A percentile compares a stretch with the other conserved stretches of the same genome.
Conservation (phyloP, 1,140 invertebrate genomes). For the Steinernema khuongi region DNA sequence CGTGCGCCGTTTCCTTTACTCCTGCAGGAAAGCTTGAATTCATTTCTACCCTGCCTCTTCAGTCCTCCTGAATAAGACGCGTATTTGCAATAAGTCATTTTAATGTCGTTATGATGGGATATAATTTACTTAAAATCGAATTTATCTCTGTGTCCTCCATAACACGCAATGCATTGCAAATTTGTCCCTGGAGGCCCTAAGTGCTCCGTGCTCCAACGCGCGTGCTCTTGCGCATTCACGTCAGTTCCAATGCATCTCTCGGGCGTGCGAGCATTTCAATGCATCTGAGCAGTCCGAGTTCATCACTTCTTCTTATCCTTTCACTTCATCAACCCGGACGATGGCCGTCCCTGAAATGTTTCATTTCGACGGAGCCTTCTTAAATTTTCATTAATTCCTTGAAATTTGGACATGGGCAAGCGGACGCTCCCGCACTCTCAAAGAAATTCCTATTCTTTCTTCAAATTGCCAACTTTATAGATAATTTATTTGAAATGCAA, state of each 20-base stretch:
- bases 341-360: not conserved
- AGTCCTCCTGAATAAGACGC: not conserved
- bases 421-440: not conserved
- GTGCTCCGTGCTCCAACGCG: no score
- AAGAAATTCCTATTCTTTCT: constrained; percentile 14
- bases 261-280: not conserved
- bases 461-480: constrained; percentile 17
- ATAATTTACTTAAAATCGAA: constrained; percentile 11
- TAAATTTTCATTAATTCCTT: constrained; percentile 7
- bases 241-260: constrained; percentile 6
- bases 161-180: constrained; percentile 16
- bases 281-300: not conserved
- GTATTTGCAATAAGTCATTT: constrained; percentile 9
- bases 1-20: no score
- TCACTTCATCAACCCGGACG: no score
- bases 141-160: constrained; percentile 9
- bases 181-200: constrained; percentile 12
- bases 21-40: no score
- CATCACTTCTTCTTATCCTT: not conserved
- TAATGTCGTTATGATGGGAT: constrained; percentile 4
- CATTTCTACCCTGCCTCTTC: not conserved
- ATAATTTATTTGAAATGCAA: constrained; percentile 10
- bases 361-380: not conserved
- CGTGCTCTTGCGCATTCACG: no score
- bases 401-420: not conserved